Evolutionary conservation across 1,140 invertebrate genomes (phyloP), one percentile per base, ranked within the genome.

Genomic region (Drosophila lowei): DNA sequence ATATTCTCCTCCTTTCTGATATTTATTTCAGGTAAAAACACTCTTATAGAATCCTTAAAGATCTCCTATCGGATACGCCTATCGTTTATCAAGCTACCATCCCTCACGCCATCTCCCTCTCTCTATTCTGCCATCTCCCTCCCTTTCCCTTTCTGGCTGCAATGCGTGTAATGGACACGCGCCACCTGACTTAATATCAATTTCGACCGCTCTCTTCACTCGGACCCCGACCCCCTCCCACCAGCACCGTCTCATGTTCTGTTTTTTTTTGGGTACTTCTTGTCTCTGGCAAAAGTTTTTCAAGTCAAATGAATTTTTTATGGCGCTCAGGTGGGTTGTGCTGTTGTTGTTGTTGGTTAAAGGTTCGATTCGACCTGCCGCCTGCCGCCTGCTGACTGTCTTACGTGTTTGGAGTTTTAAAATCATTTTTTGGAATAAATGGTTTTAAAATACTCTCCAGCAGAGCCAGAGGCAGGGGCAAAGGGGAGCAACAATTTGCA

Each of bases 291-390:
- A 85, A 75, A 78, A 38, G 8, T 30, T 89, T 89, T 77, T 89
- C 71, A 85, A 89, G 79, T 74, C 74, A 71, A 89, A 84, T 89
- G 85, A 85, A 89, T 89, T 89, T 89, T 89, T 89, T 89, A 89
- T 89, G 77, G 60, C 59, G 38, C 46, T 42, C 25, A 16, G 62
- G 49, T 76, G 58, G 59, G 57, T 76, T 76, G 61, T n/a, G 8
- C 67, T 55, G 34, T 44, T 46, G 48, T 55, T 62, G 42, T 21
- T 18, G 15, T 57, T 7, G 46, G 47, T n/a, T 65, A 38, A 25
- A 23, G 54, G 30, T 57, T 38, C 34, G 34, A 38, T 38, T 38
- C 34, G 34, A 38, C 4, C 34, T 38, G 34, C 34, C 34, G 30
- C 44, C 60, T 47, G 67, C 57, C 41, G 46, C 47, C 30, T 4